Conservation (phyloP, 2,797 vertebrate species). For the Adrianichthys oophorus region DNA sequence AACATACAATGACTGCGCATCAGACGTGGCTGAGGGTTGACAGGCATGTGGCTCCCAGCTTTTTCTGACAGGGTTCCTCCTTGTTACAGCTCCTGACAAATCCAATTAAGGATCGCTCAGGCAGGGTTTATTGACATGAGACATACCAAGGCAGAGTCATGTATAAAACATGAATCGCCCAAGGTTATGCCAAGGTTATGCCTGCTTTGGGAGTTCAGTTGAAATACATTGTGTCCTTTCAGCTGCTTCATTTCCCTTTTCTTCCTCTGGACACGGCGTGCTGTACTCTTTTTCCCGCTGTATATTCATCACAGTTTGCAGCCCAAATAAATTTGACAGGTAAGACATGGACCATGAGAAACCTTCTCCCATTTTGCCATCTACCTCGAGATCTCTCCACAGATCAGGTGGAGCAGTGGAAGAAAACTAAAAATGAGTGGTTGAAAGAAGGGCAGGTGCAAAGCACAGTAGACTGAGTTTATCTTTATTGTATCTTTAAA, state of each 20-base stretch:
- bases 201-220: slow-evolving; percentile 44
- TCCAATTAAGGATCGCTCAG: slow-evolving; percentile 60
- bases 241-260: slow-evolving; percentile 56
- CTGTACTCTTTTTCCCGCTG: slow-evolving; percentile 38
- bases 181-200: slow-evolving; percentile 26
- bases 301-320: slow-evolving; percentile 61
- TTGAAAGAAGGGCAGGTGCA: slow-evolving; percentile 9
- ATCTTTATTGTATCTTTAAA: not conserved
- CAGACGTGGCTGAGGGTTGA: slow-evolving; percentile 65
- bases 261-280: slow-evolving; percentile 35
- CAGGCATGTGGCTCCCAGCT: slow-evolving; percentile 67
- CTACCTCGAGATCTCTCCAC: slow-evolving; percentile 36
- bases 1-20: slow-evolving; percentile 70
- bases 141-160: slow-evolving; percentile 42
- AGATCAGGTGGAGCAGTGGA: slow-evolving; percentile 12
- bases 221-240: slow-evolving; percentile 53
- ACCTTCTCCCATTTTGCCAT: slow-evolving; percentile 40
- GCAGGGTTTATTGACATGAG: slow-evolving; percentile 46
- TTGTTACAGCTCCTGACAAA: slow-evolving; percentile 59
- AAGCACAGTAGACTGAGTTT: slow-evolving; percentile 13
- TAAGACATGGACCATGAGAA: slow-evolving; percentile 53
- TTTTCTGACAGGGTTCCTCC: slow-evolving; percentile 45
- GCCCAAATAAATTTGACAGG: slow-evolving; percentile 58
- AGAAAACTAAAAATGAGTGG: slow-evolving; percentile 7
- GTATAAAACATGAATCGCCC: slow-evolving; percentile 54